Conservation (phyloP, 1,140 invertebrate species). For the Bombus superbus region DNA sequence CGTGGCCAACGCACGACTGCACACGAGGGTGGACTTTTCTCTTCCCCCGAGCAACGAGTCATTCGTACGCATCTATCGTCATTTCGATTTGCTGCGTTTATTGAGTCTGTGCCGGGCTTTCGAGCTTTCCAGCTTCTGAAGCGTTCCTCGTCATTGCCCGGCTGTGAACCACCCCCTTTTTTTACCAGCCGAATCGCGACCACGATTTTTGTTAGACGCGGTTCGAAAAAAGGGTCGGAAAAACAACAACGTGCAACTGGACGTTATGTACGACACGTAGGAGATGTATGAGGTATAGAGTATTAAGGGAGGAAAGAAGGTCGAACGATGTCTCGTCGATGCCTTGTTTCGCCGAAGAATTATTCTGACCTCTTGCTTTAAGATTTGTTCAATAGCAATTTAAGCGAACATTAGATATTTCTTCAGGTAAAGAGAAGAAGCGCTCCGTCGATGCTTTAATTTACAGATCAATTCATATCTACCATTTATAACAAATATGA, state of each 20-base stretch:
- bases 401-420: too few relatives aligned
- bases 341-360: too few relatives aligned
- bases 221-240: neutral
- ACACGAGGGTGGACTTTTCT: conserved; percentile 7
- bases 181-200: too few relatives aligned
- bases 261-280: neutral
- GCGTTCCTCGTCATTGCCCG: neutral
- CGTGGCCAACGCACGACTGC: neutral
- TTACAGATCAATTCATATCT: too few relatives aligned
- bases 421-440: too few relatives aligned
- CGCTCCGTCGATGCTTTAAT: too few relatives aligned
- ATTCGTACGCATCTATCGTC: conserved; percentile 25
- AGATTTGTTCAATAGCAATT: too few relatives aligned
- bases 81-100: conserved; percentile 32
- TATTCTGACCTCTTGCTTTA: too few relatives aligned
- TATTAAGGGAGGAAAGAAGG: neutral
- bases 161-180: neutral
- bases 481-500: neutral
- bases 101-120: conserved; percentile 13
- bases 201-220: neutral
- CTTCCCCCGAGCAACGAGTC: conserved; percentile 46
- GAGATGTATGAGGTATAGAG: neutral
- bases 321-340: neutral
- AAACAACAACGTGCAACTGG: neutral
- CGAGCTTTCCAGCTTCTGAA: neutral